Evolutionary conservation across 2,888 invertebrate species (phyloP).

Genomic region (Drosophila kokeensis): DNA sequence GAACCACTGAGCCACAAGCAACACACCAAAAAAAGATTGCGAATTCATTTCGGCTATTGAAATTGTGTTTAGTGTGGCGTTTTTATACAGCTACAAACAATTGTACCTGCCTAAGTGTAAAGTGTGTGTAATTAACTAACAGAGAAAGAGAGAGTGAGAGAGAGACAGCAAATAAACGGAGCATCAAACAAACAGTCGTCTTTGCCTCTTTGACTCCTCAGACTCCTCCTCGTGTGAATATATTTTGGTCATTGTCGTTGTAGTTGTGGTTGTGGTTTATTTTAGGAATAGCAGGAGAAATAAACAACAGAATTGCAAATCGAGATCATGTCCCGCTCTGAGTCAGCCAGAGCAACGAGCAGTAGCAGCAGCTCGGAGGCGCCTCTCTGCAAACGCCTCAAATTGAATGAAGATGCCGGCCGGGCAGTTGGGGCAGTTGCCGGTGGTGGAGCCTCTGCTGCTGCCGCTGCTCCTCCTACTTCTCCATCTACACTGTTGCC

Average conservation of each 20-base stretch:
- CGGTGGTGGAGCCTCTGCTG: conserved; percentile 51
- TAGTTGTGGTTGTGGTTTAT: conserved; percentile 43
- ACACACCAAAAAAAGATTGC: conserved; percentile 47
- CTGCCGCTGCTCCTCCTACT: conserved; percentile 22
- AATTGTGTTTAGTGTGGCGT: conserved; percentile 29
- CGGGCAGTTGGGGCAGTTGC: conserved; percentile 47
- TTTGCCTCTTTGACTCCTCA: conserved; percentile 21
- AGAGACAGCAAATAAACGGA: conserved; percentile 24
- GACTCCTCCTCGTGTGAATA: conserved; percentile 58
- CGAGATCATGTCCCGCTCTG: conserved; percentile 92
- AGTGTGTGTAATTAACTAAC: conserved; percentile 37
- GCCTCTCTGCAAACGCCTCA: conserved; percentile 96
- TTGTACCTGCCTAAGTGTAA: conserved; percentile 32
- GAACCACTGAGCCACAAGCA: conserved; percentile 38
- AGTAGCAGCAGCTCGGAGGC: conserved; percentile 90
- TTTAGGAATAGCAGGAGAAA: conserved; percentile 52
- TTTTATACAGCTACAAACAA: conserved; percentile 20
- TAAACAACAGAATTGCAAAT: conserved; percentile 39
- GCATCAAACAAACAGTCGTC: conserved; percentile 36
- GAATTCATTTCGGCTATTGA: conserved; percentile 52
- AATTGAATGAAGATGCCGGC: conserved; percentile 84
- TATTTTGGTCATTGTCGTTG: conserved; percentile 40
- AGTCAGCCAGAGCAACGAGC: conserved; percentile 89
- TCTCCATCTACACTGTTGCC: neutral
- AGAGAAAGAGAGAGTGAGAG: conserved; percentile 26